Base-by-base conservation (phyloP, 2,797 vertebrate species). In the Gobio occitaniae region DNA sequence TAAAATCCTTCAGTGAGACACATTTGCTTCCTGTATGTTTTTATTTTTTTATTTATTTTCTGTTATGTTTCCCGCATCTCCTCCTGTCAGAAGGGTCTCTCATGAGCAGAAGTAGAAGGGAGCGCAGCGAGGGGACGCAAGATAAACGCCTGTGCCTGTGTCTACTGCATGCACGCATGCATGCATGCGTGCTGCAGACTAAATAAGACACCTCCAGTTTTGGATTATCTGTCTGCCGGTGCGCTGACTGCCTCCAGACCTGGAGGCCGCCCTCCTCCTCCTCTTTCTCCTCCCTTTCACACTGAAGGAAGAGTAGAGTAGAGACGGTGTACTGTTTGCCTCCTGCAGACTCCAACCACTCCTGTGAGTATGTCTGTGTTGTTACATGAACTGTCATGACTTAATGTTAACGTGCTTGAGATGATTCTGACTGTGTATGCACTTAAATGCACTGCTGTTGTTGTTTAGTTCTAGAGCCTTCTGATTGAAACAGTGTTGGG, bases 1-100 rank as follows among this genome's bases (percentile, higher is more conserved):
- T 95, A 95, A 94, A 95, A 91, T 32, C 86, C 85, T 89, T 90
- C 87, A 88, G 90, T 91, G 92, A 91, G 90, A 90, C 92, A 90
- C 87, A 90, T 89, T 92, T 86, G 90, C 84, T 87, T 91, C 92
- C 72, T 89, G 61, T 88, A 80, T 88, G 84, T 87, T 89, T 88
- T 90, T 89, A 87, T 86, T 87, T 88, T 74, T 72, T 74, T 88
- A 82, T 84, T 86, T 88, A 77, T 88, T 88, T 88, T 85, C 70
- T 74, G 78, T 87, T 86, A 32, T 86, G 48, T 88, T 54, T 86
- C 85, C 38, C 76, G 17, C 78, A 48, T 86, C 65, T 87, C 71
- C 78, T 63, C 65, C 72, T 86, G 61, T 87, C 81, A 68, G 85
- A 41, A 78, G 54, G 85, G 29, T 77, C 75, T 87, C 25, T 52